phyloP scores from a whole-genome alignment of 2,888 invertebrate species.

The Atherix ibis region DNA sequence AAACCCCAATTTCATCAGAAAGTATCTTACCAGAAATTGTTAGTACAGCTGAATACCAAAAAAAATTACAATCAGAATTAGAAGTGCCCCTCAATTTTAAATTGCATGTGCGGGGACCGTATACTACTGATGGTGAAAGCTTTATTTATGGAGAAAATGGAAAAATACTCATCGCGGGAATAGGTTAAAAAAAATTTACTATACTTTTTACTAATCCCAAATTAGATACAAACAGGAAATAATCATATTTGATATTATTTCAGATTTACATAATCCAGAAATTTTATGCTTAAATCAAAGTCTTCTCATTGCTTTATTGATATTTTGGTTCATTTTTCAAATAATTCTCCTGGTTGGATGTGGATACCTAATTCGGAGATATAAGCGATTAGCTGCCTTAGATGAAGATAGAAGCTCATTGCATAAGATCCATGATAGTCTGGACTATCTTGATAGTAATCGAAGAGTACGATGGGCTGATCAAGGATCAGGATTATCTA shows the following conservation, averaged over 20 bases:
- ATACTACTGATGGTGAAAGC: slow-evolving; percentile 42
- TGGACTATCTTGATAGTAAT: slow-evolving; percentile 48
- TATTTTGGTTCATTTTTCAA: slow-evolving; percentile 44
- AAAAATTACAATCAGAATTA: slow-evolving; percentile 6
- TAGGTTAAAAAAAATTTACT: slow-evolving; percentile 28
- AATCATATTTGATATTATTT: too few relatives aligned
- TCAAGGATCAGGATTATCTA: slow-evolving; percentile 20
- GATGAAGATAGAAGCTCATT: slow-evolving; percentile 33
- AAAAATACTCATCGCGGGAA: slow-evolving; percentile 40
- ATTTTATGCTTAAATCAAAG: slow-evolving; percentile 47
- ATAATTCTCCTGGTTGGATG: slow-evolving; percentile 38
- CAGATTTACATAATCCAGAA: slow-evolving; percentile 12
- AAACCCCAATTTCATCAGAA: neutral
- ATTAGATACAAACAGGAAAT: neutral
- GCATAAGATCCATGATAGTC: slow-evolving; percentile 40
- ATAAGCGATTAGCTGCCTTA: slow-evolving; percentile 35
- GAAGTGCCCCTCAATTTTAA: slow-evolving; percentile 39
- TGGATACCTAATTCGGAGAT: slow-evolving; percentile 37
- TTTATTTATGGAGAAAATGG: slow-evolving; percentile 44
- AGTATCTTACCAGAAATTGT: neutral
- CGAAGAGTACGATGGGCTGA: slow-evolving; percentile 58
- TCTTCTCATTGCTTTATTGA: slow-evolving; percentile 45
- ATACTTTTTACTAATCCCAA: slow-evolving; percentile 6
- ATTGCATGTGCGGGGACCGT: slow-evolving; percentile 39
- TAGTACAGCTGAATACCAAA: neutral